Evolutionary conservation across 2,797 vertebrate genomes (phyloP).

Genomic region (Labeo calbasu): DNA sequence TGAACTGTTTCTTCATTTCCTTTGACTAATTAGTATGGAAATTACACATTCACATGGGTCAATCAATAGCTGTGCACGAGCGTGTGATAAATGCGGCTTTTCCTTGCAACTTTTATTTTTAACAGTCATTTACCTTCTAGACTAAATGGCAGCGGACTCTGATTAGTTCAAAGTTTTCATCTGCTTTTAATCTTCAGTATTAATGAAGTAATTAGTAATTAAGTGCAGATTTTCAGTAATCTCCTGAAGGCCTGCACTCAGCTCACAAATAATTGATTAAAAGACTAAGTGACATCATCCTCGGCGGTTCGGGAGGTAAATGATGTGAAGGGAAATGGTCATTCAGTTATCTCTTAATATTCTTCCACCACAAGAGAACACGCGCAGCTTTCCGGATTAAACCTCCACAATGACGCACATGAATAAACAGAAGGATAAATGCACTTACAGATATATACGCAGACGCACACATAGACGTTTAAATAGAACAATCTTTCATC

Average conservation of each 20-base stretch:
- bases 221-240: slow-evolving; percentile 21
- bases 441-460: slow-evolving; percentile 9
- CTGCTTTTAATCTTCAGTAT: slow-evolving; percentile 11
- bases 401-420: slow-evolving; percentile 19
- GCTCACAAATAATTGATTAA: slow-evolving; percentile 14
- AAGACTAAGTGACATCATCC: slow-evolving; percentile 19
- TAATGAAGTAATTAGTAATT: slow-evolving; percentile 27
- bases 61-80: neutral
- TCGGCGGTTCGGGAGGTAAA: neutral
- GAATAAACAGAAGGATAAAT: slow-evolving; percentile 36
- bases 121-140: neutral
- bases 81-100: neutral
- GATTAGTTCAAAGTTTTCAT: slow-evolving; percentile 1
- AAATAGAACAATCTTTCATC: slow-evolving; percentile 35
- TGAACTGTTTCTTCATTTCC: neutral
- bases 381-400: slow-evolving; percentile 22
- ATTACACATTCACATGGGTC: neutral
- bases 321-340: slow-evolving; percentile 12
- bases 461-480: neutral
- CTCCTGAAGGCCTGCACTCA: slow-evolving; percentile 15
- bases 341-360: slow-evolving; percentile 18
- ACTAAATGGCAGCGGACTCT: neutral
- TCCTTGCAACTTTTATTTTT: neutral
- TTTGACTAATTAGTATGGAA: slow-evolving; percentile 8
- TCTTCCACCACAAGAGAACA: slow-evolving; percentile 17